Evolutionary conservation across 1,140 invertebrate genomes (phyloP).

Genomic region (Saccostrea cuccullata): DNA sequence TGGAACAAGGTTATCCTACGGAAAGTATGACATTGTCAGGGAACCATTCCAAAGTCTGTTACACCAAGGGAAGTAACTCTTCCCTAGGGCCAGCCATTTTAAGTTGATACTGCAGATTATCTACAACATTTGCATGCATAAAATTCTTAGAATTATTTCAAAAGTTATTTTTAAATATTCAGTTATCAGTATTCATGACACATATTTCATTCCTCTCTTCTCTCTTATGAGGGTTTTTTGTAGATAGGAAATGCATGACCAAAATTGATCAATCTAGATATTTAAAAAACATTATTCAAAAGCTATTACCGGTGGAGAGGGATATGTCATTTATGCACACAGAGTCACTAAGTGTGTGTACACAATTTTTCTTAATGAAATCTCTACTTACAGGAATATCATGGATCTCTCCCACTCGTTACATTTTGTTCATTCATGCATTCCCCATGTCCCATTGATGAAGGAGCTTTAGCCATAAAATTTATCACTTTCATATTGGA

Average conservation of each 20-base stretch:
- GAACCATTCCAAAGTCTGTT: no score
- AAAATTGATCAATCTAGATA: constrained; percentile 21
- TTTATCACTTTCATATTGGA: not conserved
- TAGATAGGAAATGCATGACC: not conserved
- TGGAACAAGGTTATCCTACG: no score
- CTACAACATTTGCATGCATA: not conserved
- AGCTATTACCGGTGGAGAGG: not conserved
- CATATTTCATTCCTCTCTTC: constrained; percentile 10
- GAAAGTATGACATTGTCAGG: no score
- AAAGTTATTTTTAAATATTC: constrained; percentile 12
- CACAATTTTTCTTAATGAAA: not conserved
- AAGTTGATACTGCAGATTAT: not conserved
- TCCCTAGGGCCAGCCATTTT: no score
- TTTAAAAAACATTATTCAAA: constrained; percentile 4
- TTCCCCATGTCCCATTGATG: not conserved
- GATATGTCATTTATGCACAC: not conserved
- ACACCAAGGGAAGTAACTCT: no score
- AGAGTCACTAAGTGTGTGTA: not conserved
- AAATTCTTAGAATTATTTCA: not conserved
- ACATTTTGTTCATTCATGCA: constrained; percentile 1
- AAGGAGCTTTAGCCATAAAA: not conserved
- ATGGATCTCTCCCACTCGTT: not conserved
- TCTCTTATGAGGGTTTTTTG: not conserved
- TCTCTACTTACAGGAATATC: not conserved
- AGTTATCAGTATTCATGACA: constrained; percentile 8